Percentiles rank a stretch among this genome's conserved stretches.
Conservation (phyloP, 1,140 invertebrate genomes). For the Anastrepha ludens region DNA sequence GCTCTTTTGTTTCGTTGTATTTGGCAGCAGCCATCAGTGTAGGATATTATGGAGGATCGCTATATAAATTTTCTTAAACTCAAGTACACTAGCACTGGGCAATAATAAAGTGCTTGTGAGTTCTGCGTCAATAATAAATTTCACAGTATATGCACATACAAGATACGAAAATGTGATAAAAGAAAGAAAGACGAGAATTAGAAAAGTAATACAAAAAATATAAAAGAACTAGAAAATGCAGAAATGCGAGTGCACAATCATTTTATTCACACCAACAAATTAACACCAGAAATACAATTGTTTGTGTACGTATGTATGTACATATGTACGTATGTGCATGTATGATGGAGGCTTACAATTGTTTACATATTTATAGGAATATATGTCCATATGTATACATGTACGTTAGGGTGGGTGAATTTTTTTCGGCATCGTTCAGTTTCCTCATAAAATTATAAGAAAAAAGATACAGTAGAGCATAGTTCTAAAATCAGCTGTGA, state of each 20-base stretch:
- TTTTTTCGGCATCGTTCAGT: too few relatives aligned
- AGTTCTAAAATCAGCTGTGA: too few relatives aligned
- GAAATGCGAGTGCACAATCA: neutral
- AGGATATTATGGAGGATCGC: neutral
- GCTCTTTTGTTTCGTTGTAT: neutral
- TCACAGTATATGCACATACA: too few relatives aligned
- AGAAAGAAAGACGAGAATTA: neutral
- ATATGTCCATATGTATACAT: too few relatives aligned
- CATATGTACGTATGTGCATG: neutral
- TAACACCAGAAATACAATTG: neutral
- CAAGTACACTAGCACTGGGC: neutral
- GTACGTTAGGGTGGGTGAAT: too few relatives aligned
- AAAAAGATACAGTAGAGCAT: too few relatives aligned
- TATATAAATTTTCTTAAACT: neutral
- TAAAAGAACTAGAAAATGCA: neutral
- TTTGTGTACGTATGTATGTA: neutral
- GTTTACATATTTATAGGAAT: neutral
- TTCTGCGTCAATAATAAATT: too few relatives aligned
- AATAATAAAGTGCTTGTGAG: neutral
- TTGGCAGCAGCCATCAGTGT: neutral
- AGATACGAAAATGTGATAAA: neutral
- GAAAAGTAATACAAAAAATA: neutral
- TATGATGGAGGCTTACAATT: neutral
- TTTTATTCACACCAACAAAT: conserved; percentile 35
- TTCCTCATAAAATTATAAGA: too few relatives aligned